phyloP scores from a whole-genome alignment of 1,140 invertebrate genomes.

The Diplogasteroides magnus region DNA sequence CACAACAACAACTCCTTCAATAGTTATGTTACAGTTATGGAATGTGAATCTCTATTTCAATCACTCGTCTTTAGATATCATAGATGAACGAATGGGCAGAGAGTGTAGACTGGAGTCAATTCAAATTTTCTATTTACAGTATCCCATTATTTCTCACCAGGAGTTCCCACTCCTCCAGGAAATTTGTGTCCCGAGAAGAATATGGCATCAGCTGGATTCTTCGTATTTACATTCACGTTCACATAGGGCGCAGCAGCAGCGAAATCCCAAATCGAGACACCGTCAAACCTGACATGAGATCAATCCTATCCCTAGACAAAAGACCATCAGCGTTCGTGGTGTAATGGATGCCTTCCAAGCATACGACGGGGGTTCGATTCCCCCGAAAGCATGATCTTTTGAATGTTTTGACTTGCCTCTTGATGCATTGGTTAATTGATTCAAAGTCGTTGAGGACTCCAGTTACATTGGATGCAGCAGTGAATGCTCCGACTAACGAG shows the following conservation, averaged over 20 bases:
- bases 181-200: constrained; percentile 87
- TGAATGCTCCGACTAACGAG: constrained; percentile 76
- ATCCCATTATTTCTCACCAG: constrained; percentile 61
- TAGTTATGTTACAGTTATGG: background rate
- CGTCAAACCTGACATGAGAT: background rate
- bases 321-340: constrained; percentile 1
- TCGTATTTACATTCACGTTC: constrained; percentile 76
- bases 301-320: no score
- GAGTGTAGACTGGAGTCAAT: background rate
- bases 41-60: no score
- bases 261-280: constrained; percentile 66
- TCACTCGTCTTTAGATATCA: no score
- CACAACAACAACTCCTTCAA: constrained; percentile 65
- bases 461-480: constrained; percentile 79
- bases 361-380: constrained; percentile 15
- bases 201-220: constrained; percentile 78
- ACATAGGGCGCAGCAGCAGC: constrained; percentile 76
- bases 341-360: constrained; percentile 22
- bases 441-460: constrained; percentile 79
- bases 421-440: constrained; percentile 72
- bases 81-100: constrained; percentile 8
- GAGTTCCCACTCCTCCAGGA: constrained; percentile 79
- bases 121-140: constrained; percentile 1
- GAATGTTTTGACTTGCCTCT: constrained; percentile 64
- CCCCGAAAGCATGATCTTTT: constrained; percentile 13